Conservation (phyloP, 23 tunicate genomes). For the Ascidia mentula region DNA sequence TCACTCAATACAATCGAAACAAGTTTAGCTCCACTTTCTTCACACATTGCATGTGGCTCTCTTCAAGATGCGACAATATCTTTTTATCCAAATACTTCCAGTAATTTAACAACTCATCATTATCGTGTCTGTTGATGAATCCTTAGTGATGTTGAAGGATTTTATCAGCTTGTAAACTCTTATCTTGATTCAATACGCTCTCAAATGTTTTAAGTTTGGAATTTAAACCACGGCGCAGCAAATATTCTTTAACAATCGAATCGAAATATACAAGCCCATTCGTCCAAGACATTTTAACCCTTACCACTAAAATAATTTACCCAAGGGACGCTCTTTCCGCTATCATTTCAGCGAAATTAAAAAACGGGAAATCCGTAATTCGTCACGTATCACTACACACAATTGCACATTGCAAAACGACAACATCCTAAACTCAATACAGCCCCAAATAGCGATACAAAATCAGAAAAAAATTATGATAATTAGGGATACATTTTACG, state of each 20-base stretch:
- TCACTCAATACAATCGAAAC: constrained; percentile 64
- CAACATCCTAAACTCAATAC: no score
- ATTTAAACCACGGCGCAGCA: constrained; percentile 57
- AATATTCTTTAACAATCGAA: constrained; percentile 62
- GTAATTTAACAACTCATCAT: constrained; percentile 45
- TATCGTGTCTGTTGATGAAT: constrained; percentile 37
- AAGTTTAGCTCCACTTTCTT: constrained; percentile 54
- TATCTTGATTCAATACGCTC: constrained; percentile 61
- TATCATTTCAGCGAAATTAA: no score
- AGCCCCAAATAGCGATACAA: no score
- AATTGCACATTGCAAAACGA: no score
- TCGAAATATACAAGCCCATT: constrained; percentile 42
- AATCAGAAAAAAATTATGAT: no score
- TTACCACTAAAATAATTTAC: no score
- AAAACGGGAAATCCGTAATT: no score
- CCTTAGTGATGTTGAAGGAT: constrained; percentile 39
- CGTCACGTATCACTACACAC: no score
- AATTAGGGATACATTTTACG: no score
- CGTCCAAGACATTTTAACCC: constrained; percentile 43
- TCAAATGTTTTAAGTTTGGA: constrained; percentile 63
- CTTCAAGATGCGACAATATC: constrained; percentile 55
- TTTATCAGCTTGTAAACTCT: constrained; percentile 80
- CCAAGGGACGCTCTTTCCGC: no score
- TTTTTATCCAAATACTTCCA: constrained; percentile 60
- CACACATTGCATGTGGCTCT: constrained; percentile 32